These are phyloP conservation scores for Thalassophryne amazonica DNA, from an alignment of 2,797 vertebrate genomes.

Conservation along the genomic window DNA sequence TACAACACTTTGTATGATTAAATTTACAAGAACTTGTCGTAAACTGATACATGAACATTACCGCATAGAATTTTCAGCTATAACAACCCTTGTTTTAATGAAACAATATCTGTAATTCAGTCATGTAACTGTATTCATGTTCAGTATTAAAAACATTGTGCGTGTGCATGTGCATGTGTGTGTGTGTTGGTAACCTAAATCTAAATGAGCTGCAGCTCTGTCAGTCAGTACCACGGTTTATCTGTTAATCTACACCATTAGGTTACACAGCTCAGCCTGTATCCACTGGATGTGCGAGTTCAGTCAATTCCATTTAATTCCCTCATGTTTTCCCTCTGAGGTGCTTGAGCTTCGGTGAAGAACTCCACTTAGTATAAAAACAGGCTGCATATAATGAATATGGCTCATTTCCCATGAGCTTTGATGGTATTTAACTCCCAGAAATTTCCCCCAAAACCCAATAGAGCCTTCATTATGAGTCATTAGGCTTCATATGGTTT, in stretches of 20 bases:
- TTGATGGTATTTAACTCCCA: conserved; percentile 26
- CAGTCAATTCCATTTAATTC: conserved; percentile 20
- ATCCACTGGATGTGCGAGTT: background rate
- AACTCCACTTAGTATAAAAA: conserved; percentile 11
- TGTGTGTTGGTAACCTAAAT: background rate
- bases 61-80: too few species aligned
- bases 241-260: background rate
- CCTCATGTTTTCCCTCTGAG: background rate
- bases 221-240: background rate
- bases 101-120: too few species aligned
- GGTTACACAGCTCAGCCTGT: background rate
- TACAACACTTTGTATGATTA: too few species aligned
- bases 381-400: conserved; percentile 35
- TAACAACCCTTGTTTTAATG: too few species aligned
- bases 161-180: background rate
- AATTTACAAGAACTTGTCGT: too few species aligned
- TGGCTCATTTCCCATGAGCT: conserved; percentile 22
- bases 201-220: background rate
- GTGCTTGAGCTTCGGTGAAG: background rate
- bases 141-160: background rate
- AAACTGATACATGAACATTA: too few species aligned
- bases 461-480: conserved; percentile 50
- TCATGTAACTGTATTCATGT: too few species aligned
- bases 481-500: conserved; percentile 65
- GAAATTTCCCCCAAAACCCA: conserved; percentile 14